Percentiles rank a stretch among this genome's conserved stretches.
Evolutionary conservation across 2,797 vertebrate genomes (phyloP).

Genomic region (Myotis pilosus): DNA sequence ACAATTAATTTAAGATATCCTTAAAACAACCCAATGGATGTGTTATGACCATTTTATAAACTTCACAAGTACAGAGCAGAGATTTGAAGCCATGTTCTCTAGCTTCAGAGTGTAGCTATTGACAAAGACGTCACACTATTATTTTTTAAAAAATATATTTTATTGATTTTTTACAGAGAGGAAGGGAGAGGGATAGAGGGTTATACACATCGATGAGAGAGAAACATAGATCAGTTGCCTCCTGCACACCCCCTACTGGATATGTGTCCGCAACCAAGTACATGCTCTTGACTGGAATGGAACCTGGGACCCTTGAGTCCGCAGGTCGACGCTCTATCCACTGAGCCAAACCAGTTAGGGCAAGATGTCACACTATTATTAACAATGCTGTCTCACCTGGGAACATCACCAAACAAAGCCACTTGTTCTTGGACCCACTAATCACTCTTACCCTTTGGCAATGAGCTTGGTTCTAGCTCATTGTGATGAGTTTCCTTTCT

Average conservation of each 20-base stretch:
- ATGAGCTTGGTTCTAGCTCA: neutral
- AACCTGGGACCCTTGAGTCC: too few relatives aligned
- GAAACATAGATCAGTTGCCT: too few relatives aligned
- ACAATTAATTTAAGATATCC: neutral
- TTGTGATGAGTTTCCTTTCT: conserved; percentile 8
- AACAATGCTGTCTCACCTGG: neutral
- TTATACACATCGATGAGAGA: too few relatives aligned
- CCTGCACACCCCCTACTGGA: too few relatives aligned
- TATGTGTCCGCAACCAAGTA: too few relatives aligned
- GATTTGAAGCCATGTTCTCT: neutral
- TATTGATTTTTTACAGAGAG: too few relatives aligned
- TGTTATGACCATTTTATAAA: neutral
- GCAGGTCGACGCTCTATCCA: too few relatives aligned
- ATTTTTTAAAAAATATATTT: neutral
- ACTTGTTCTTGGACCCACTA: neutral
- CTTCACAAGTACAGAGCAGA: neutral
- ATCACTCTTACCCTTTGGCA: neutral
- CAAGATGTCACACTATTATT: neutral
- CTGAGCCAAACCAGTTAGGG: too few relatives aligned
- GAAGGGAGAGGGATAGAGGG: too few relatives aligned
- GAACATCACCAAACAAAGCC: neutral
- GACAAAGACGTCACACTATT: neutral
- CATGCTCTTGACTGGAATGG: too few relatives aligned
- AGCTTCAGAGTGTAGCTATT: neutral
- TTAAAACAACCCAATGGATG: neutral